Base-by-base conservation (phyloP, 2,888 invertebrate genomes). In the Gerosis bhagava region DNA sequence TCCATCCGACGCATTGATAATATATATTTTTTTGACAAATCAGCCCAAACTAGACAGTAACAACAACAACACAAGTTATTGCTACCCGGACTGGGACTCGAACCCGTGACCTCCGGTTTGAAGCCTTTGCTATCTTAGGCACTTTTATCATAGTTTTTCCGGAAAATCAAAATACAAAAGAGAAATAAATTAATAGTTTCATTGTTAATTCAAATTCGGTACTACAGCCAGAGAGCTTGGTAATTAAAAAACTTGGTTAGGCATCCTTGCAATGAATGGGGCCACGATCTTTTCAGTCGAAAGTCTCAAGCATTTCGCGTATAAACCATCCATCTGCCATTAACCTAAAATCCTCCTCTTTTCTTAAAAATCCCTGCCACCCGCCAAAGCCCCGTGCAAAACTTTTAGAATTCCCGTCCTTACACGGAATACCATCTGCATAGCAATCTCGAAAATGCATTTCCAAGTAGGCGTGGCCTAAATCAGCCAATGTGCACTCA, bases 401-500 rank as follows among this genome's bases (percentile, higher is more conserved):
- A 74, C 70, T 77, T 75, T 65, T 51, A 59, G 62, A 65, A 64
- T 60, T 67, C 65, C 69, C 63, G 68, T 72, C 75, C 81, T 73
- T 73, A 53, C 52, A 62, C 63, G 54, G 67, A 70, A 70, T 70
- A 65, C 73, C 75, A 76, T 78, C 79, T 83, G 84, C 83, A 84
- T 80, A 79, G 83, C 79, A 86, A 86, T 86, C 86, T 87, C 79
- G 76, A 73, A 80, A 86, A 84, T 88, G 87, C 87, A 87, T 88
- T 88, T 77, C 76, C 70, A 70, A 65, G 70, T 77, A 65, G 90
- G 89, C 84, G 87, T 83, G 86, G 83, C 64, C 67, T 73, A 68
- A 73, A 77, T 77, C 86, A 81, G 77, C 88, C 89, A 89, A 89
- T 89, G 89, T 88, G 83, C 86, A 89, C 48, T 86, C 84, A 87